phyloP scores from a whole-genome alignment of 2,888 invertebrate genomes.

The Agonopterix arenella region DNA sequence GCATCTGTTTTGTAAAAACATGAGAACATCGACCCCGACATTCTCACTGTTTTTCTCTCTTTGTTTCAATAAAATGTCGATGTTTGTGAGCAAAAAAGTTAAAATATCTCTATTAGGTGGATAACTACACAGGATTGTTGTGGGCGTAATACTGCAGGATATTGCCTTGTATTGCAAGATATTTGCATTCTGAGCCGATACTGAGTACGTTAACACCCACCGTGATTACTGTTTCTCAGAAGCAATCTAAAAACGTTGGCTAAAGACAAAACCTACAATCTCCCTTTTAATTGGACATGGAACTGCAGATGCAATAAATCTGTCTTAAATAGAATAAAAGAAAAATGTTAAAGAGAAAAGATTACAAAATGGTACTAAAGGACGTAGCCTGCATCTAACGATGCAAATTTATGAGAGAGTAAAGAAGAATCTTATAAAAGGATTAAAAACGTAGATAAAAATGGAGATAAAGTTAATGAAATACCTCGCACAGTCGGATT shows the following conservation, averaged over 20 bases:
- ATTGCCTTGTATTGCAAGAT: slow-evolving; percentile 28
- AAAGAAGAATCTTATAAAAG: not conserved
- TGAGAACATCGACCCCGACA: slow-evolving; percentile 15
- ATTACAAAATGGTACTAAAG: not conserved
- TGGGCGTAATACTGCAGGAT: slow-evolving; percentile 33
- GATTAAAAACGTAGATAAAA: not conserved
- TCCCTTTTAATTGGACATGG: not conserved
- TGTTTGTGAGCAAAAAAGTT: slow-evolving; percentile 34
- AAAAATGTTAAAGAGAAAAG: not conserved
- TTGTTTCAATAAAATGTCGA: slow-evolving; percentile 36
- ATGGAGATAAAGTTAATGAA: no score
- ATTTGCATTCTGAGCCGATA: slow-evolving; percentile 36
- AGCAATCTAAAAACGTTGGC: slow-evolving; percentile 1
- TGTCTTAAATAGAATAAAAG: not conserved
- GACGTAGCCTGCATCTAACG: no score
- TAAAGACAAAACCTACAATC: no score
- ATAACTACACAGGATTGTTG: slow-evolving; percentile 31
- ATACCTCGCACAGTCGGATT: not conserved
- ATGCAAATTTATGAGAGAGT: no score
- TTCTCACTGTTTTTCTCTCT: slow-evolving; percentile 23
- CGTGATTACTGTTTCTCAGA: slow-evolving; percentile 19
- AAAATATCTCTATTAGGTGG: slow-evolving; percentile 26
- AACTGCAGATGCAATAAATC: slow-evolving; percentile 1
- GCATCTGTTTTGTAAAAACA: slow-evolving; percentile 8
- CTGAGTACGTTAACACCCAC: slow-evolving; percentile 44